These are phyloP conservation scores for Ferdinandea cuprea DNA, from an alignment of 2,888 invertebrate species.

Conservation along the genomic window DNA sequence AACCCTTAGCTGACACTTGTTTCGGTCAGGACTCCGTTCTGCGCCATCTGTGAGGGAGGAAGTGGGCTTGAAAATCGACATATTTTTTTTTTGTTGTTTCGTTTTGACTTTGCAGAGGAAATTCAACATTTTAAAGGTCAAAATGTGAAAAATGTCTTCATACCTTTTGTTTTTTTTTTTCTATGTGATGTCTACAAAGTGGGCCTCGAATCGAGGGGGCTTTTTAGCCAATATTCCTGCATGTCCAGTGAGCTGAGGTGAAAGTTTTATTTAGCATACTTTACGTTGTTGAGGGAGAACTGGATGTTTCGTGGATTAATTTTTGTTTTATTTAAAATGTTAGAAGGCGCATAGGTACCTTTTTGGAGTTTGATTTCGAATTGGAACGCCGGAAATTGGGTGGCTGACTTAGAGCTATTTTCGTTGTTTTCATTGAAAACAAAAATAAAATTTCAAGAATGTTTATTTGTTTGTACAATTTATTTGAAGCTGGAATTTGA, in stretches of 20 bases:
- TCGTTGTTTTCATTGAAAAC: slow-evolving; percentile 13
- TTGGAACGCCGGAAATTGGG: slow-evolving; percentile 19
- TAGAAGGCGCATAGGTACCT: neutral
- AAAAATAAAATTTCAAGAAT: too few relatives aligned
- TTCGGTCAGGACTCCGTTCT: neutral
- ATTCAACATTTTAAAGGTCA: slow-evolving; percentile 71
- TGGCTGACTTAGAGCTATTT: slow-evolving; percentile 29
- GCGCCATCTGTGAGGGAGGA: slow-evolving; percentile 12
- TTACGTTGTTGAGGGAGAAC: slow-evolving; percentile 40
- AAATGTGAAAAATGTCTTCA: slow-evolving; percentile 73
- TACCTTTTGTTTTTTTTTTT: slow-evolving; percentile 53
- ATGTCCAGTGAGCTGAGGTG: slow-evolving; percentile 60
- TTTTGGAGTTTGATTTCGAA: slow-evolving; percentile 10
- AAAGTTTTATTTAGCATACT: slow-evolving; percentile 70
- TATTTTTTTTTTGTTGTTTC: slow-evolving; percentile 16
- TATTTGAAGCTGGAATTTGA: too few relatives aligned
- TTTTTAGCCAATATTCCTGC: too few relatives aligned
- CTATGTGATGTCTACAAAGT: neutral
- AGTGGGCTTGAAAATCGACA: slow-evolving; percentile 39
- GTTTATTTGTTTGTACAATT: too few relatives aligned
- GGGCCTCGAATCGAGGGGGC: too few relatives aligned
- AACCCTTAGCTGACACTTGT: slow-evolving; percentile 6
- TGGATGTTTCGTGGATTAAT: slow-evolving; percentile 42
- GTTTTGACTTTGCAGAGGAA: slow-evolving; percentile 41
- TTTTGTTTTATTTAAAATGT: slow-evolving; percentile 22